Conservation (phyloP, 2,113 vertebrate genomes). For the Anoplopoma fimbria region DNA sequence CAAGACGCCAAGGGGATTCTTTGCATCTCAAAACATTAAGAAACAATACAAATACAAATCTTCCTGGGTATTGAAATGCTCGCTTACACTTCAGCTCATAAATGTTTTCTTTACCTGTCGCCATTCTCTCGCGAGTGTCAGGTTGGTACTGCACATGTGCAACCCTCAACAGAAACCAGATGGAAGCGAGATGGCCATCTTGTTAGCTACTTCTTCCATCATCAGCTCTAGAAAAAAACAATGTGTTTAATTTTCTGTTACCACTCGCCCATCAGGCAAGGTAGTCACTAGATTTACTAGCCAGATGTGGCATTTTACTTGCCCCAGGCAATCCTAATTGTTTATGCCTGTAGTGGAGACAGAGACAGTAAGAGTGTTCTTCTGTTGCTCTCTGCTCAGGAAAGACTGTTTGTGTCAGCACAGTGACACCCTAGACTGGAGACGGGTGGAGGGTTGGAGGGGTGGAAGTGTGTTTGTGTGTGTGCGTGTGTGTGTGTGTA, state of each 20-base stretch:
- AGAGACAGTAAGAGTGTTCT: background rate
- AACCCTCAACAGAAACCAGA: background rate
- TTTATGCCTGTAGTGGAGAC: background rate
- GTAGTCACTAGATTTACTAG: background rate
- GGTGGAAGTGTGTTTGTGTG: background rate
- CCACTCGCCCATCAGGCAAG: background rate
- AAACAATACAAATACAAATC: background rate
- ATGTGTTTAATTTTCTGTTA: background rate
- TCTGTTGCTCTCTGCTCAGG: constrained; percentile 4
- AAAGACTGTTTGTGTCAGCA: constrained; percentile 42
- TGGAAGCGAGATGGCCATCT: background rate
- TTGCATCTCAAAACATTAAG: background rate
- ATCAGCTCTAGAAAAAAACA: background rate
- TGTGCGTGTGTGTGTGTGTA: constrained; percentile 11
- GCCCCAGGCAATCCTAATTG: background rate
- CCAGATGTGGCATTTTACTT: background rate
- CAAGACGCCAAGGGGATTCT: background rate
- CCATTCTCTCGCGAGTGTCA: background rate
- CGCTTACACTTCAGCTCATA: background rate
- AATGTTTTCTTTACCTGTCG: background rate
- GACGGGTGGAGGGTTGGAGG: background rate
- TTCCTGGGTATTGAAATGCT: background rate
- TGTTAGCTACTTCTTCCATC: background rate
- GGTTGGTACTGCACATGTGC: background rate
- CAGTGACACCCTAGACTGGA: constrained; percentile 24